phyloP scores from a whole-genome alignment of 1,140 invertebrate genomes.

The Pogonus chalceus region DNA sequence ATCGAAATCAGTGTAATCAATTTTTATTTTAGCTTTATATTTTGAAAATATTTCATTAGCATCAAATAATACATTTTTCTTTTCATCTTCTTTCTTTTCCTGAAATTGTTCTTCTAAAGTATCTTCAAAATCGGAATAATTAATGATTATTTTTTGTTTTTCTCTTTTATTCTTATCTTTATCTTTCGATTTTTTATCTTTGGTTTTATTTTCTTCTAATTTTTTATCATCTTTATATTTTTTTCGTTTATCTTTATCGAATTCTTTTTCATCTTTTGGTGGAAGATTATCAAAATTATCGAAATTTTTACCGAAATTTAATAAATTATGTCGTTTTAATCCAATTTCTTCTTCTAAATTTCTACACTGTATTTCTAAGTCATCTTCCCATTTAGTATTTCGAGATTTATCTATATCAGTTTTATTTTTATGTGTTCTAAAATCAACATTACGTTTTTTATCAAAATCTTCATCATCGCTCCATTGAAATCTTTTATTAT shows the following conservation, averaged over 20 bases:
- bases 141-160: neutral
- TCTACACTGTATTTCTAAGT: too few relatives aligned
- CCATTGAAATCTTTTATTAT: neutral
- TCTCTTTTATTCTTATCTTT: neutral
- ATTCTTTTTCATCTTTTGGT: neutral
- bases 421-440: too few relatives aligned
- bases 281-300: neutral
- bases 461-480: neutral
- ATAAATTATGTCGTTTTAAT: neutral
- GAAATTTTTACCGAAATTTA: neutral
- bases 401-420: too few relatives aligned
- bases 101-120: neutral
- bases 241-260: neutral
- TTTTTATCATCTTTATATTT: neutral
- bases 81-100: neutral
- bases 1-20: conserved; percentile 2
- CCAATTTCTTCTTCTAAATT: too few relatives aligned
- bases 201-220: neutral
- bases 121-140: neutral
- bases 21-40: neutral
- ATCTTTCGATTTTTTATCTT: neutral
- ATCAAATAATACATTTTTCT: neutral
- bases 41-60: neutral
- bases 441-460: too few relatives aligned
- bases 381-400: neutral